phyloP scores from a whole-genome alignment of 2,888 invertebrate species.

The Perithous albicinctus region DNA sequence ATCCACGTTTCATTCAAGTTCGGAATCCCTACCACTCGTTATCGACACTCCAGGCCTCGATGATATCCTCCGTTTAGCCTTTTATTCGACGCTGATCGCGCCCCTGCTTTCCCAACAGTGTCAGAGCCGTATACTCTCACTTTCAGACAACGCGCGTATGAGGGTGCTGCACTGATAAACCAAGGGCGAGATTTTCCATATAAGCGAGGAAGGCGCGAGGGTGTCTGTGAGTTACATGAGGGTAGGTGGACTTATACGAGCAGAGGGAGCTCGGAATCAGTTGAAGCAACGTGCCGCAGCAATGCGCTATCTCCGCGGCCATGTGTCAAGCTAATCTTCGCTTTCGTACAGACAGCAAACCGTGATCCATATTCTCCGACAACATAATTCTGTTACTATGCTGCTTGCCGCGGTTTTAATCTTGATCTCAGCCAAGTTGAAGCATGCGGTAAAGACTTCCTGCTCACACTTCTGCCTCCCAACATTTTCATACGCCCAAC shows the following conservation, averaged over 20 bases:
- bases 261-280: slow-evolving; percentile 39
- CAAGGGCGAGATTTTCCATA: slow-evolving; percentile 61
- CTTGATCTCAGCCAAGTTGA: slow-evolving; percentile 66
- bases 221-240: slow-evolving; percentile 38
- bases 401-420: slow-evolving; percentile 73
- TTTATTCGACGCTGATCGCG: slow-evolving; percentile 33
- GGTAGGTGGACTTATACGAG: slow-evolving; percentile 55
- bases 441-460: slow-evolving; percentile 55
- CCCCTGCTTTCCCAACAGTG: neutral
- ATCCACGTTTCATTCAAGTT: slow-evolving; percentile 19
- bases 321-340: slow-evolving; percentile 80
- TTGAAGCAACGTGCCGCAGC: slow-evolving; percentile 45
- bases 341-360: slow-evolving; percentile 65
- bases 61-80: slow-evolving; percentile 38
- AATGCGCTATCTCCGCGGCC: slow-evolving; percentile 74
- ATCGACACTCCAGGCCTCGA: slow-evolving; percentile 37
- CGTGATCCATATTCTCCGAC: slow-evolving; percentile 38
- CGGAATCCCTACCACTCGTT: neutral
- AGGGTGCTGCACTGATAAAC: slow-evolving; percentile 61
- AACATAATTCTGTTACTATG: slow-evolving; percentile 53
- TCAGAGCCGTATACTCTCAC: neutral
- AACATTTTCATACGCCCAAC: neutral
- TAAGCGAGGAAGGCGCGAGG: slow-evolving; percentile 56
- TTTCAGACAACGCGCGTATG: slow-evolving; percentile 24
- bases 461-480: neutral